phyloP scores from a whole-genome alignment of 2,888 invertebrate genomes.

The Caenorhabditis sp. region DNA sequence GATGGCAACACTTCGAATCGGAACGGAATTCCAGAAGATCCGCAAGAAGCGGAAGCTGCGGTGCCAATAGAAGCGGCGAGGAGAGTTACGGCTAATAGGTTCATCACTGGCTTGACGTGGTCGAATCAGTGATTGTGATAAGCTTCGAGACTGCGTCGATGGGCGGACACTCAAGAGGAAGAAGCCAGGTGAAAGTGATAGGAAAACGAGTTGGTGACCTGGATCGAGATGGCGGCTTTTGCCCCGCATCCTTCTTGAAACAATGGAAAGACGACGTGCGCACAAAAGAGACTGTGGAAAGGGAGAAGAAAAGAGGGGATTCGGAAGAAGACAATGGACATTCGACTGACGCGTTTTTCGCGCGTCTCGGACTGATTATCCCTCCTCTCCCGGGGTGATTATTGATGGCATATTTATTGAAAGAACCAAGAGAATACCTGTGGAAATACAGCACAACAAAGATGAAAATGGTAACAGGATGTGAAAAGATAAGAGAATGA shows the following conservation, averaged over 20 bases:
- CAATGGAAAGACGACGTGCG: conserved; percentile 33
- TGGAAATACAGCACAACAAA: conserved; percentile 35
- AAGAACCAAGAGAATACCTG: conserved; percentile 44
- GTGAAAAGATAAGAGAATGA: neutral
- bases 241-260: conserved; percentile 36
- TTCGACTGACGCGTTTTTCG: conserved; percentile 40
- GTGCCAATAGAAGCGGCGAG: conserved; percentile 50
- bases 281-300: conserved; percentile 49
- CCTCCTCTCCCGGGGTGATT: conserved; percentile 24
- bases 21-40: conserved; percentile 78
- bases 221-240: conserved; percentile 29
- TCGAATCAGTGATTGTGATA: conserved; percentile 54
- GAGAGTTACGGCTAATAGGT: conserved; percentile 52
- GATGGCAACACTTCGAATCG: conserved; percentile 78
- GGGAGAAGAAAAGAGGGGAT: conserved; percentile 24
- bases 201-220: conserved; percentile 63
- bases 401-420: conserved; percentile 50
- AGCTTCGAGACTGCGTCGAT: conserved; percentile 55
- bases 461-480: neutral
- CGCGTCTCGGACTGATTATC: conserved; percentile 43
- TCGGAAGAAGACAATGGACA: conserved; percentile 12
- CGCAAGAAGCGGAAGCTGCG: conserved; percentile 71
- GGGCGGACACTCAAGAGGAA: conserved; percentile 31
- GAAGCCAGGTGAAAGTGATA: conserved; percentile 64
- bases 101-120: conserved; percentile 40